A percentile compares a stretch with the other conserved stretches of the same genome.
These are phyloP conservation scores for Pontoporia blainvillei DNA, from an alignment of 2,113 vertebrate species.

Conservation along the genomic window DNA sequence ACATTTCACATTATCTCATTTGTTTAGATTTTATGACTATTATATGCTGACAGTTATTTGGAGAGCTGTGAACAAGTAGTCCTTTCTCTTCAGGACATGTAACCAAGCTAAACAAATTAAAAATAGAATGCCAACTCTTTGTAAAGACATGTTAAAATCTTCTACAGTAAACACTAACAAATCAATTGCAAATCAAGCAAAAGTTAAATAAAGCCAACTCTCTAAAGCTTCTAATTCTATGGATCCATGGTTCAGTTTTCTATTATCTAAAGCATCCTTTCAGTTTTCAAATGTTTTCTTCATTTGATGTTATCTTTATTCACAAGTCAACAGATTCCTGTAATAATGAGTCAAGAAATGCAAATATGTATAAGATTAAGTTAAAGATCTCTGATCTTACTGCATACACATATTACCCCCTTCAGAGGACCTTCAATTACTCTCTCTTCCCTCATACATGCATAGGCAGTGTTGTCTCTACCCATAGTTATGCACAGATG, in stretches of 20 bases:
- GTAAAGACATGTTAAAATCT: background rate
- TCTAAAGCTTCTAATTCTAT: background rate
- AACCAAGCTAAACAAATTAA: background rate
- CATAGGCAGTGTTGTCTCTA: background rate
- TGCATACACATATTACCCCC: background rate
- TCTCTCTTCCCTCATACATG: background rate
- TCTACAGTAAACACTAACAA: background rate
- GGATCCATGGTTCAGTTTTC: background rate
- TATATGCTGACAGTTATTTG: background rate
- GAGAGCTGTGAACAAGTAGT: background rate
- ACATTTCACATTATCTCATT: background rate
- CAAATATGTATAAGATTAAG: background rate
- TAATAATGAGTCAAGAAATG: background rate
- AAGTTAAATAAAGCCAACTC: background rate
- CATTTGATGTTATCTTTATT: background rate
- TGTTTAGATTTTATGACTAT: background rate
- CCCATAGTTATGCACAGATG: background rate
- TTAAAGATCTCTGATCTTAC: background rate
- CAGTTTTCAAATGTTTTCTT: background rate
- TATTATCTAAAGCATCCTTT: background rate
- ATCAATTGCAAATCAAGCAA: background rate
- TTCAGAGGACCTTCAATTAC: background rate
- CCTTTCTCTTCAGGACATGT: background rate
- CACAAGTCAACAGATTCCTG: background rate
- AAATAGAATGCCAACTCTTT: background rate